Percentiles rank a stretch among this genome's conserved stretches.
phyloP scores from a whole-genome alignment of 2,888 invertebrate species.

The Phyllotreta cruciferae region DNA sequence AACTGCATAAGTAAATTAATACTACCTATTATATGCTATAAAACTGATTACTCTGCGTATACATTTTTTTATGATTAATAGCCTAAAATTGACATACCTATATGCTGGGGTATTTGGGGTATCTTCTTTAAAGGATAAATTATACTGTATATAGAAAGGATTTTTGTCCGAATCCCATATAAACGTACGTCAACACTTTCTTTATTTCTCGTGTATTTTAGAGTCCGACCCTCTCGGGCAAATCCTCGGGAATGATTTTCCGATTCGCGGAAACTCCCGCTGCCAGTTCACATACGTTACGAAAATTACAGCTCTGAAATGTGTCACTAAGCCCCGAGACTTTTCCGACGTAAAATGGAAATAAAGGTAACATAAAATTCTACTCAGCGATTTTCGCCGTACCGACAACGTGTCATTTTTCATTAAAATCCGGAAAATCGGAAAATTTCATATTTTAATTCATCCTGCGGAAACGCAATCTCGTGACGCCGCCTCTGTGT shows the following conservation, averaged over 20 bases:
- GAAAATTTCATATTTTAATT: not conserved
- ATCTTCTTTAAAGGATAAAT: no score
- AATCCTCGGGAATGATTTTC: constrained; percentile 18
- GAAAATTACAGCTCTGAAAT: constrained; percentile 34
- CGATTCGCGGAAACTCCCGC: constrained; percentile 19
- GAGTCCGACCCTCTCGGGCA: no score
- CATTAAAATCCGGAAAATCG: constrained; percentile 1
- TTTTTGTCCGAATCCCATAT: not conserved
- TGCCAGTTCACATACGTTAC: constrained; percentile 31
- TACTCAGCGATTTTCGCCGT: constrained; percentile 31
- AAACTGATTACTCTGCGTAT: no score
- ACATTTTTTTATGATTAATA: no score
- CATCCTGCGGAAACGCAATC: no score
- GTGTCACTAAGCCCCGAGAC: constrained; percentile 29
- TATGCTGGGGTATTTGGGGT: no score
- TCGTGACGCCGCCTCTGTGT: no score
- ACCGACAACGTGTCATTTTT: constrained; percentile 14
- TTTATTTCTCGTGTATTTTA: constrained; percentile 4
- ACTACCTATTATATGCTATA: no score
- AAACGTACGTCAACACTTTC: not conserved
- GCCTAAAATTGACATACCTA: no score
- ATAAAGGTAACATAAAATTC: constrained; percentile 35
- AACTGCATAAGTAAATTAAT: no score
- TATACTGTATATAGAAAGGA: no score
- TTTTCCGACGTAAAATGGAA: constrained; percentile 31